Conservation (phyloP, 1,140 invertebrate species). For the Microplitis demolitor region DNA sequence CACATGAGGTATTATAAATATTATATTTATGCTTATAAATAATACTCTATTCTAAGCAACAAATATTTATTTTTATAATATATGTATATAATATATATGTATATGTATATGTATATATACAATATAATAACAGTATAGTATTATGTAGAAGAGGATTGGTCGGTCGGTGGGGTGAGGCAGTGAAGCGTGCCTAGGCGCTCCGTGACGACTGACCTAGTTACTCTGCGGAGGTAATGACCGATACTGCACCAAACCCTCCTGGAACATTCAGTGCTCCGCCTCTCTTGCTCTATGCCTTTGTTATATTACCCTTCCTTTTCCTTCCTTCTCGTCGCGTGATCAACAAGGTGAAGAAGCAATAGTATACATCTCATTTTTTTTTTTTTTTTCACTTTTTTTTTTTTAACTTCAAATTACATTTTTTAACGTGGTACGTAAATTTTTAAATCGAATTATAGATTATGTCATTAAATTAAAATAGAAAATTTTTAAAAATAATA, state of each 20-base stretch:
- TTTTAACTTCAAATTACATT: not conserved
- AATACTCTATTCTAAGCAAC: not conserved
- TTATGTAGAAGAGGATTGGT: conserved; percentile 11
- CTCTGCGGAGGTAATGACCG: conserved; percentile 61
- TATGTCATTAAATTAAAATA: too few species aligned
- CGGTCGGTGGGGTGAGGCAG: conserved; percentile 30
- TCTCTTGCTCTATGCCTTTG: conserved; percentile 11
- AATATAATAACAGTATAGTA: not conserved
- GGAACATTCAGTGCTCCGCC: conserved; percentile 33
- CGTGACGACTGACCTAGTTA: conserved; percentile 63
- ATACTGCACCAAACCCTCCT: conserved; percentile 60
- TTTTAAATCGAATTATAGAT: too few species aligned
- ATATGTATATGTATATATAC: not conserved
- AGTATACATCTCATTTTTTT: not conserved
- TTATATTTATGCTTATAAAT: not conserved
- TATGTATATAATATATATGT: not conserved
- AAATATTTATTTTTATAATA: not conserved
- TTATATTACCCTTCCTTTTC: conserved; percentile 11
- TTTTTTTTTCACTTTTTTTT: not conserved
- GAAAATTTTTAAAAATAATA: too few species aligned
- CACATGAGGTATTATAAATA: not conserved
- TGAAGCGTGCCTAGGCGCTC: conserved; percentile 54
- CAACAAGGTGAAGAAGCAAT: conserved; percentile 12
- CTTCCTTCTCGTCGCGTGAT: conserved; percentile 26
- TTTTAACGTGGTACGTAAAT: not conserved